Evolutionary conservation across 1,140 invertebrate genomes (phyloP), one percentile per base, ranked within the genome.

Genomic region (Zophobas morio): DNA sequence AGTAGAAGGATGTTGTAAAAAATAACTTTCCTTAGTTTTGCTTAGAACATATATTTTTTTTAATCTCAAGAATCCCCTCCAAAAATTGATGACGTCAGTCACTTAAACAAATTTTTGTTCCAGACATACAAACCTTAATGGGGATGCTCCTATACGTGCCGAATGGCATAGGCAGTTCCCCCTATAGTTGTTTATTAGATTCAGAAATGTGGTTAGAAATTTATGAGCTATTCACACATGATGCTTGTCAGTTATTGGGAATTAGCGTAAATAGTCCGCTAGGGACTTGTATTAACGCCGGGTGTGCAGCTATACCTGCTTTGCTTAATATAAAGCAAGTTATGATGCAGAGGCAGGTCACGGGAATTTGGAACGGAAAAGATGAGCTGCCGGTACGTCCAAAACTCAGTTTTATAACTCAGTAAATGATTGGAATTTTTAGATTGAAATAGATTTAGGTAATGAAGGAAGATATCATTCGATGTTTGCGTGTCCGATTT

Each of bases 401-500:
- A 6, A 4, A 6, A 20, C 3, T 51, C 20, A 2, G 20, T 51
- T 51, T 51, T 51, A 2, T 2, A 51, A 6, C 6, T n/a, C 6
- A 77, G 34, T 60, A 37, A 60, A 63, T 53, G 70, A 56, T 82
- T 80, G 70, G 76, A 0, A 35, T 46, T 87, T 88, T 57, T 82
- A 96, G 94, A 97, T 98, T 85, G 96, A 97, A 88, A 97, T 98
- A 81, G 95, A 98, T 83, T 87, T 98, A 3, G 96, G 94, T 5
- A 92, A 92, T 78, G 94, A 96, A 60, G 93, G 93, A 80, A 92
- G 95, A 80, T 99, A 97, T 86, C 98, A 99, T 88, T 99, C 97
- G 36, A 95, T 99, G 79, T 99, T 99, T 88, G 98, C 98, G 6
- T 99, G 98, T 88, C 98, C 98, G 8, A 99, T 99, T 83, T 89